Base-by-base conservation (phyloP, 2,888 invertebrate species). In the Odiellus spinosus region DNA sequence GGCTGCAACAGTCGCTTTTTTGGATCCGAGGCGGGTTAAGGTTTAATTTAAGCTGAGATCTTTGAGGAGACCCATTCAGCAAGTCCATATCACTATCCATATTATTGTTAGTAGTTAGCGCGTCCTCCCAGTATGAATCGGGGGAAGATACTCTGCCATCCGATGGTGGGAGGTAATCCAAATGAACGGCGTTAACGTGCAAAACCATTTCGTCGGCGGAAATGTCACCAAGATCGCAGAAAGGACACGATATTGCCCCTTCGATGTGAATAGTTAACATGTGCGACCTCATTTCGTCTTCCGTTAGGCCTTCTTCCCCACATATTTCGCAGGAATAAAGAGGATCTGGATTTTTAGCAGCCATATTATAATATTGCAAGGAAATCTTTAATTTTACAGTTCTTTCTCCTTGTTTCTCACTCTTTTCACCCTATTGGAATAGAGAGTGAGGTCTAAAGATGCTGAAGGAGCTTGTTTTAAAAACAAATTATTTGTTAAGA, bases 131-230 rank as follows among this genome's bases (percentile, higher is more conserved):
- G 8, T 26, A 26, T 6, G 26, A 6, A 26, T 8, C 8, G 8
- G 26, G 8, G 26, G 26, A 26, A 26, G 26, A 26, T 4, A 26
- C 26, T 26, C 26, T 26, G 4, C 26, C 26, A n/a, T 46, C 43
- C 5, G 52, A 49, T 34, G 41, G 47, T 36, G 47, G 15, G 40
- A 45, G 49, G 38, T 26, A 26, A 62, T 84, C 82, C 54, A 84
- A 71, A 66, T 86, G 86, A n/a, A 79, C 82, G 56, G 78, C 76
- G 64, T 84, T 83, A 1, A 85, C 84, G 62, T 85, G 86, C 2
- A 78, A 69, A 53, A 81, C 69, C 58, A 86, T 75, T 59, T 83
- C 82, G 4, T 78, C 76, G 17, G 80, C 77, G 11, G 79, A 77
- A 40, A 79, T 76, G 52, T 76, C 75, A 14, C 76, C 75, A 53